A percentile compares a stretch with the other conserved stretches of the same genome.
These are phyloP conservation scores for Carapus acus DNA, from an alignment of 2,797 vertebrate genomes.

Conservation along the genomic window DNA sequence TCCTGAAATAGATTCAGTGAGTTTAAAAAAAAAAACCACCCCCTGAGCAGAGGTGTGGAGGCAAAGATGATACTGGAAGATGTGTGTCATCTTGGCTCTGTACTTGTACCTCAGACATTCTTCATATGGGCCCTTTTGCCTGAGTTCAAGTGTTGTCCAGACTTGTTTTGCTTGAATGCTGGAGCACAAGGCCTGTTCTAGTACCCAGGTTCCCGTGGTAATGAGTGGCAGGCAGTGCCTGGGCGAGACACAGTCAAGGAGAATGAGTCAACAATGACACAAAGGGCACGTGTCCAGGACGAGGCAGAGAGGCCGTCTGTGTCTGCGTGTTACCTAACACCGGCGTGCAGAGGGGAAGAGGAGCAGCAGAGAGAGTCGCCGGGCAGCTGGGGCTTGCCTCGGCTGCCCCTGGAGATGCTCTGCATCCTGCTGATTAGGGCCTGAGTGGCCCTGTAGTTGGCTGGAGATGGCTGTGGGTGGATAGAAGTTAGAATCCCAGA, in stretches of 20 bases:
- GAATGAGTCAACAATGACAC: slow-evolving; percentile 67
- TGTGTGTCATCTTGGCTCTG: no score
- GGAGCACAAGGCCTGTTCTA: slow-evolving; percentile 31
- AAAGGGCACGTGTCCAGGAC: slow-evolving; percentile 54
- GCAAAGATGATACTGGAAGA: no score
- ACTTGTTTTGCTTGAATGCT: slow-evolving; percentile 41
- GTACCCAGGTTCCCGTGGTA: slow-evolving; percentile 56
- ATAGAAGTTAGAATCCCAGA: slow-evolving; percentile 46
- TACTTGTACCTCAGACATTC: no score
- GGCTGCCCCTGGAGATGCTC: slow-evolving; percentile 60
- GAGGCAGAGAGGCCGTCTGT: slow-evolving; percentile 48
- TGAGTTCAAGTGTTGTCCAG: slow-evolving; percentile 26
- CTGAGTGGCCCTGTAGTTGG: slow-evolving; percentile 56
- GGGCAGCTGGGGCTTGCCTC: slow-evolving; percentile 64
- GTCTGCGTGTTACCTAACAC: slow-evolving; percentile 31
- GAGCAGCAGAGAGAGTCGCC: slow-evolving; percentile 52
- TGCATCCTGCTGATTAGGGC: slow-evolving; percentile 77
- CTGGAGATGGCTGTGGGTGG: slow-evolving; percentile 39
- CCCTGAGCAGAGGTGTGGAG: no score
- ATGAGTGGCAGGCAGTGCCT: slow-evolving; percentile 62
- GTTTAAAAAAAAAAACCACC: no score
- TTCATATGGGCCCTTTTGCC: neutral
- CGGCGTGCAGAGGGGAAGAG: slow-evolving; percentile 32
- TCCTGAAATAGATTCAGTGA: no score
- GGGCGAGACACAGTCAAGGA: slow-evolving; percentile 66